Evolutionary conservation across 2,797 vertebrate genomes (phyloP).

Genomic region (Anabas testudineus): DNA sequence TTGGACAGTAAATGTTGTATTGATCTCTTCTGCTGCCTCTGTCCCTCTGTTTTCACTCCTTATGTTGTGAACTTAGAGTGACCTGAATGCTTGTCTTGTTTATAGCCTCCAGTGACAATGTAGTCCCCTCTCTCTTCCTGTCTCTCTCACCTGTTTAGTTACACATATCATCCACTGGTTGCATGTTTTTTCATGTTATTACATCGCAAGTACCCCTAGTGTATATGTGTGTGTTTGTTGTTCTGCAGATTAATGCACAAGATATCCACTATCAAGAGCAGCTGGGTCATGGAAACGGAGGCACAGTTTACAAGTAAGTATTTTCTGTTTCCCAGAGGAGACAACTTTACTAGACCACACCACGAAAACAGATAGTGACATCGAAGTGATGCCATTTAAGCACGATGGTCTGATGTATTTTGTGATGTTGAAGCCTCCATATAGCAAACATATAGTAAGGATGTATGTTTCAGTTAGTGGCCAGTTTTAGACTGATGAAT

Average conservation of each 20-base stretch:
- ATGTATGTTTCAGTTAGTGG: background rate
- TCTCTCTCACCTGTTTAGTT: constrained; percentile 70
- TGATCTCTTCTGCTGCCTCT: constrained; percentile 83
- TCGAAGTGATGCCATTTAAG: constrained; percentile 4
- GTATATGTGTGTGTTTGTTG: constrained; percentile 45
- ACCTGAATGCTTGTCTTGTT: constrained; percentile 90
- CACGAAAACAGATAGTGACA: constrained; percentile 18
- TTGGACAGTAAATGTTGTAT: constrained; percentile 96
- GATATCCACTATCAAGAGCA: constrained; percentile 98
- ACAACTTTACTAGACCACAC: constrained; percentile 15
- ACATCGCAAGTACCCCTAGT: constrained; percentile 27
- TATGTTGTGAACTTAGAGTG: constrained; percentile 93
- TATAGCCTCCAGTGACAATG: constrained; percentile 88
- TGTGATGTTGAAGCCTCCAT: background rate
- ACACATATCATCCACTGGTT: constrained; percentile 64
- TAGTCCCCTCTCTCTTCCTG: constrained; percentile 56
- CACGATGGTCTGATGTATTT: constrained; percentile 15
- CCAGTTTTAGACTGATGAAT: constrained; percentile 15
- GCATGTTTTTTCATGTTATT: constrained; percentile 39
- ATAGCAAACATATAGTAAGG: constrained; percentile 11
- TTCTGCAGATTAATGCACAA: constrained; percentile 96
- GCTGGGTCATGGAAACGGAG: constrained; percentile 98
- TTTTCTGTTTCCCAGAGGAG: constrained; percentile 15
- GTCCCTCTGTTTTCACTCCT: constrained; percentile 61
- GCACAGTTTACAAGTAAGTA: constrained; percentile 98